Evolutionary conservation across 1,140 invertebrate genomes (phyloP), one percentile per base, ranked within the genome.

Genomic region (Zaprionus capensis): DNA sequence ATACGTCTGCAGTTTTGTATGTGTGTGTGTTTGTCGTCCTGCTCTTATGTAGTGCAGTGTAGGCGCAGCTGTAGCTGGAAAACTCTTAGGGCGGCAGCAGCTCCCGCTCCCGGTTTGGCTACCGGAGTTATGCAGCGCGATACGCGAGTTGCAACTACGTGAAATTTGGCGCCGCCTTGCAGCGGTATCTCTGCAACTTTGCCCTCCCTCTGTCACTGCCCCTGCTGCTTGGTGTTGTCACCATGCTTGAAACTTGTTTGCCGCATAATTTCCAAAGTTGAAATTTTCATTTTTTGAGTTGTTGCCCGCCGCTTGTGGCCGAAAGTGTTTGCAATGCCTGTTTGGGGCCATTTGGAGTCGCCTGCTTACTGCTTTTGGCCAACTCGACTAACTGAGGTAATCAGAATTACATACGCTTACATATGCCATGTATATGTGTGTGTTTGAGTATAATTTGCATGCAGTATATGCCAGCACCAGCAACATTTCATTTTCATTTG

Each of bases 261-360:
- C 81, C 59, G 61, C 77, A 80, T 83, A 84, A 80, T 83, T 84
- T 83, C 73, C 73, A 83, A 84, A 81, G 71, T 80, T 84, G 81
- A 74, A 81, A 83, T 83, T 83, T 83, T 84, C 78, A 82, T 71
- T 81, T 84, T 70, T 80, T 79, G 59, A 76, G 46, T 55, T 80
- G 65, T 51, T 46, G 55, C 31, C 31, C 38, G 51, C 36, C 14
- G 63, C 12, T 66, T 65, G 51, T 57, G 66, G 67, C 70, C 69
- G 76, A 81, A 82, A 81, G 80, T 82, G 80, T 78, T 78, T 68
- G 78, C 58, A 41, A 53, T 70, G 67, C 61, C 59, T 56, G 57
- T 58, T 67, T 75, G 63, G 51, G 63, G 56, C 62, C 34, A 22
- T 38, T 61, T 51, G 36, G 24, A 65, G 61, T 59, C 61, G 61